Base-by-base conservation (phyloP, 2,113 vertebrate species). In the Pseudopodoces humilis region DNA sequence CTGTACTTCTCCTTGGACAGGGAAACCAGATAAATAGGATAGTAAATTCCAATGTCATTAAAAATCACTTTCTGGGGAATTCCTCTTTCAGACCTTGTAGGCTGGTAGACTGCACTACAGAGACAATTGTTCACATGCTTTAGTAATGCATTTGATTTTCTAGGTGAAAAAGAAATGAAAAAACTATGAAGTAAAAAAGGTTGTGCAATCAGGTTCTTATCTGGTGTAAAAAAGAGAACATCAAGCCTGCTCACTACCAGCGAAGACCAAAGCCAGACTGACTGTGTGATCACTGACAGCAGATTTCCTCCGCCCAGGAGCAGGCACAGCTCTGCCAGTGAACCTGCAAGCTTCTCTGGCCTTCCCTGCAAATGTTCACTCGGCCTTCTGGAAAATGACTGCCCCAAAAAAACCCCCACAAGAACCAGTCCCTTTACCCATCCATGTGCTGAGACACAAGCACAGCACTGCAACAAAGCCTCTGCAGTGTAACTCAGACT, bases 391-490 rank as follows among this genome's bases (percentile, higher is more conserved):
- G 58, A 89, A 78, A 3, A 46, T 1, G 6, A 78, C 35, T 71
- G 47, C 15, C 22, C 33, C 43, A 43, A 7, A 50, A 56, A 49
- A 60, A 65, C 0, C 3, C 3, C 22, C 35, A 39, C 0, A 0
- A 55, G 52, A 78, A 63, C 17, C 24, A 31, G 44, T 68, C 41
- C 46, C 53, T 11, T 7, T 7, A 16, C 41, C 43, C 64, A 59
- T 65, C 18, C 41, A 23, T 2, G 22, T n/a, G 43, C 71, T 64
- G 20, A 86, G 24, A 46, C 2, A 11, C 75, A 84, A 68, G 11
- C 30, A 58, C 30, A 86, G 52, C 59, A 62, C 41, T 1, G 11
- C 28, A 37, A 46, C 3, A 13, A 37, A 41, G 25, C n/a, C 41
- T 76, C 50, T 44, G 35, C 44, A 52, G n/a, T 13, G 5, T 68